These are phyloP conservation scores for Montipora capricornis DNA, from an alignment of 64 coral and sea anemone genomes.

Conservation along the genomic window DNA sequence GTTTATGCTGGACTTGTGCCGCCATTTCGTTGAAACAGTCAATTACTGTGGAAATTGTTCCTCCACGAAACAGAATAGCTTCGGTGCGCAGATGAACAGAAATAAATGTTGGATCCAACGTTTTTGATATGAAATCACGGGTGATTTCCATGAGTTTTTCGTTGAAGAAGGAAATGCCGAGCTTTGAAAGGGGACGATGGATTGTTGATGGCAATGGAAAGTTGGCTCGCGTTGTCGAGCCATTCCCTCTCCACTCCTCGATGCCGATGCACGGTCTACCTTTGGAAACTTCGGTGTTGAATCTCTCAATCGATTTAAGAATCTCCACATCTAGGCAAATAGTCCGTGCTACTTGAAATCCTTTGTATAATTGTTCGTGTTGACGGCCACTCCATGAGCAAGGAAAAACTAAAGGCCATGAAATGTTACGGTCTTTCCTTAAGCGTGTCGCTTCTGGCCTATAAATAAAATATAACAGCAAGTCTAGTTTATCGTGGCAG, in stretches of 20 bases:
- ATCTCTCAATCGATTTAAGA: constrained; percentile 45
- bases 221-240: constrained; percentile 24
- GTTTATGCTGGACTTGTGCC: not conserved
- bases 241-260: constrained; percentile 83
- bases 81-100: constrained; percentile 81
- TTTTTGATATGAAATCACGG: constrained; percentile 49
- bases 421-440: constrained; percentile 50
- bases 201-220: constrained; percentile 70
- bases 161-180: constrained; percentile 69
- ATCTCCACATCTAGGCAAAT: not conserved
- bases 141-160: constrained; percentile 73
- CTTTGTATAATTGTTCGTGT: not conserved
- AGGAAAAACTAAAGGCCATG: constrained; percentile 71
- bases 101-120: constrained; percentile 68
- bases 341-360: not conserved
- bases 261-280: constrained; percentile 80
- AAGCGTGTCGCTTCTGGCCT: constrained; percentile 44
- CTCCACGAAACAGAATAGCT: constrained; percentile 3
- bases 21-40: not conserved
- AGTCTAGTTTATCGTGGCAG: constrained; percentile 74
- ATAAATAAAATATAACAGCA: constrained; percentile 81
- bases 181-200: constrained; percentile 20
- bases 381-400: constrained; percentile 66
- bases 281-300: constrained; percentile 72
- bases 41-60: not conserved